phyloP scores from a whole-genome alignment of 2,113 vertebrate genomes.

The Tragelaphus imberbis region DNA sequence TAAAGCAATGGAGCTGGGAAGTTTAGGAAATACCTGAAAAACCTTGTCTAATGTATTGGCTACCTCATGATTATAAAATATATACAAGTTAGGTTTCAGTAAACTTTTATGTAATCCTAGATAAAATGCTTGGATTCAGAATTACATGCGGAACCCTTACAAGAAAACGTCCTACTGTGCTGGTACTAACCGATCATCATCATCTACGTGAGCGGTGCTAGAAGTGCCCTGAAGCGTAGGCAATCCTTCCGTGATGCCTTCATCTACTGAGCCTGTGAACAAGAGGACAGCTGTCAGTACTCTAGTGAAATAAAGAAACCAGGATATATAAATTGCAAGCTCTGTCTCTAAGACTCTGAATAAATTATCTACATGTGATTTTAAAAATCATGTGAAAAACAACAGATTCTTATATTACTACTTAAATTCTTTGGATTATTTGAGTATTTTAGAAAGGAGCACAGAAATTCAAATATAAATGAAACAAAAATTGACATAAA shows the following conservation, averaged over 20 bases:
- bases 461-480: conserved; percentile 21
- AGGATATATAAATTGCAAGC: neutral
- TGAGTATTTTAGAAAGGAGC: neutral
- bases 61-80: neutral
- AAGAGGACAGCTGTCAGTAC: neutral
- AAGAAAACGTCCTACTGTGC: neutral
- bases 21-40: neutral
- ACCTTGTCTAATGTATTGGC: neutral
- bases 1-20: neutral
- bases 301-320: neutral
- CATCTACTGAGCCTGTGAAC: conserved; percentile 90
- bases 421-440: neutral
- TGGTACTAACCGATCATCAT: conserved; percentile 92
- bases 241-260: conserved; percentile 91
- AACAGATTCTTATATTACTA: neutral
- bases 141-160: neutral
- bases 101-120: neutral
- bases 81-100: neutral
- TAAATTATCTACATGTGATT: neutral
- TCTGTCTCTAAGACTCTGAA: neutral
- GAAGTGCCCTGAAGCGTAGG: conserved; percentile 91
- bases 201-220: conserved; percentile 86
- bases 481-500: neutral
- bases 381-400: neutral
- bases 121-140: neutral